Percentiles rank a stretch among this genome's conserved stretches.
Evolutionary conservation across 2,113 vertebrate genomes (phyloP).

Genomic region (Typhlomys cinereus): DNA sequence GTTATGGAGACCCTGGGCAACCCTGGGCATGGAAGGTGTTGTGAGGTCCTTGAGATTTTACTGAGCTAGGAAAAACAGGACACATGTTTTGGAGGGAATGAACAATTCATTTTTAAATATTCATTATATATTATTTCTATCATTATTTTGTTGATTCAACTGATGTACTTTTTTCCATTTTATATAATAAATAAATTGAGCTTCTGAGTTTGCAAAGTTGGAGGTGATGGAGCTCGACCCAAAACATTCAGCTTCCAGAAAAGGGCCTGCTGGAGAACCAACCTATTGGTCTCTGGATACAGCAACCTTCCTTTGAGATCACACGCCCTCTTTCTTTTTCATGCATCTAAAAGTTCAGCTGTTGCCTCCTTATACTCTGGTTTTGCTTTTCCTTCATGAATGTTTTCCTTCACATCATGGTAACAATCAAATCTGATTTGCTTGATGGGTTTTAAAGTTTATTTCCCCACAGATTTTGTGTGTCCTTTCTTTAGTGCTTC

Average conservation of each 20-base stretch:
- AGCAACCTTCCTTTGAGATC: neutral
- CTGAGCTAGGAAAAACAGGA: neutral
- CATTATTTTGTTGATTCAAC: neutral
- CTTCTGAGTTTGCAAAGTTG: neutral
- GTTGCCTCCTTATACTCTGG: neutral
- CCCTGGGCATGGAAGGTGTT: rapidly evolving
- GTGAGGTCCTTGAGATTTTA: neutral
- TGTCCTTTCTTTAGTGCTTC: neutral
- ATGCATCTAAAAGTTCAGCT: neutral
- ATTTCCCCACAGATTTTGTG: neutral
- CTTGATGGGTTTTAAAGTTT: neutral
- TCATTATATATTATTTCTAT: neutral
- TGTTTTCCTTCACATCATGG: neutral
- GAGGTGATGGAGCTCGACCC: neutral
- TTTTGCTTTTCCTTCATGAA: neutral
- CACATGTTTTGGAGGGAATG: neutral
- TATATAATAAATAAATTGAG: neutral
- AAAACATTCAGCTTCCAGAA: neutral
- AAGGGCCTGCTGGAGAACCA: neutral
- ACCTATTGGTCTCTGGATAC: neutral
- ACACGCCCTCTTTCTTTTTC: neutral
- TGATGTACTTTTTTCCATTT: neutral
- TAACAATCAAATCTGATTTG: neutral
- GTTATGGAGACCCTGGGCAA: neutral
- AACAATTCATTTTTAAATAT: neutral